These are phyloP conservation scores for Pristionchus entomophagus DNA, from an alignment of 2,888 invertebrate species.

Conservation along the genomic window DNA sequence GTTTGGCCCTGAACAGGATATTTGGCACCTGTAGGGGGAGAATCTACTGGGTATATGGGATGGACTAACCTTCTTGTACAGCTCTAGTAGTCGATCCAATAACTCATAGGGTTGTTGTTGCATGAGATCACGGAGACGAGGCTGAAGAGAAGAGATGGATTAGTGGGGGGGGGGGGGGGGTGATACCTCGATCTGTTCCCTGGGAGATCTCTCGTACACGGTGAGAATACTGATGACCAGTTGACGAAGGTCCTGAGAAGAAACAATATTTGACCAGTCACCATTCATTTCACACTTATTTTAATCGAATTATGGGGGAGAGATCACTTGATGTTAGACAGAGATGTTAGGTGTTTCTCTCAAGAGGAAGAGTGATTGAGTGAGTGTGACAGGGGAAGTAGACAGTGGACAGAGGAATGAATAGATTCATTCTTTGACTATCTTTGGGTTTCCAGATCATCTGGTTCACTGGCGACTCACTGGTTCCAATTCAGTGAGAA, in stretches of 20 bases:
- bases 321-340: not conserved
- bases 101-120: conserved; percentile 47
- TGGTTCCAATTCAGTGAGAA: conserved; percentile 39
- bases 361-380: not conserved
- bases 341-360: not conserved
- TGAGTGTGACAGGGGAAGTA: not conserved
- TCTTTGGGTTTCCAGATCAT: too few species aligned
- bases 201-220: conserved; percentile 39
- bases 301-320: not conserved
- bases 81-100: conserved; percentile 34
- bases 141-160: not conserved
- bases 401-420: too few species aligned
- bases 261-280: not conserved
- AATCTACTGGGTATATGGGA: too few species aligned
- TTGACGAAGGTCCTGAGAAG: conserved; percentile 39
- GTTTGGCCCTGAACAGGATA: not conserved
- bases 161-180: not conserved
- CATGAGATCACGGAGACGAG: conserved; percentile 44
- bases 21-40: not conserved
- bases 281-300: not conserved
- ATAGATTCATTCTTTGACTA: too few species aligned
- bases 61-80: conserved; percentile 27
- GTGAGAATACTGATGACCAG: conserved; percentile 47
- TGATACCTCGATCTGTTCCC: conserved; percentile 7
- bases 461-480: conserved; percentile 24